Percentiles rank a stretch among this genome's conserved stretches.
Evolutionary conservation across 2,888 invertebrate genomes (phyloP).

Genomic region (Eilema depressum): DNA sequence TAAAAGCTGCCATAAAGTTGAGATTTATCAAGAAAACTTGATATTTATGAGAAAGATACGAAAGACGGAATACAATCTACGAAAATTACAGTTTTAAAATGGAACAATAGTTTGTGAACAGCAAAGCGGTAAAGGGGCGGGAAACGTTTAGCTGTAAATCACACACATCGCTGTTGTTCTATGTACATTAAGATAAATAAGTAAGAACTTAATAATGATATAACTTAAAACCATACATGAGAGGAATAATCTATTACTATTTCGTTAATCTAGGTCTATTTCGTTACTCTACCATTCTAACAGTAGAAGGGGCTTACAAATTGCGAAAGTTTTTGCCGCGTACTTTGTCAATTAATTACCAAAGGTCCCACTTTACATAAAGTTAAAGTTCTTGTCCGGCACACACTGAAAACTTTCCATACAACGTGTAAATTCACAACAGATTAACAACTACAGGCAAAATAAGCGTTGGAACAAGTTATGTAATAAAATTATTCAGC

Average conservation of each 20-base stretch:
- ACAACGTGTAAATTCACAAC: constrained; percentile 46
- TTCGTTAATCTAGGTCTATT: not conserved
- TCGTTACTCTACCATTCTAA: not conserved
- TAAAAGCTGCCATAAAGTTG: constrained; percentile 41
- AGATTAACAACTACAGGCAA: constrained; percentile 46
- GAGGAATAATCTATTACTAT: not conserved
- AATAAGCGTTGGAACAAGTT: constrained; percentile 49
- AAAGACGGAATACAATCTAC: constrained; percentile 38
- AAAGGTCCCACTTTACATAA: constrained; percentile 36
- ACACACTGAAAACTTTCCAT: constrained; percentile 31
- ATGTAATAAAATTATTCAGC: constrained; percentile 51
- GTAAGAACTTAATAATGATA: not conserved
- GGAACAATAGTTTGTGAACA: constrained; percentile 52
- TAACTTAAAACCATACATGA: not conserved
- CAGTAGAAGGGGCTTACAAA: constrained; percentile 11
- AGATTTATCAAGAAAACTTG: constrained; percentile 45
- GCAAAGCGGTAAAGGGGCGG: constrained; percentile 41
- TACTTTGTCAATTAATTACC: constrained; percentile 37
- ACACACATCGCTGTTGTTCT: constrained; percentile 36
- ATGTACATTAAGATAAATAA: constrained; percentile 22
- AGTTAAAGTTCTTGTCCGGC: constrained; percentile 28
- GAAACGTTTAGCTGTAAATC: constrained; percentile 40
- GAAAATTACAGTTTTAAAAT: constrained; percentile 47
- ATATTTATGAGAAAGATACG: constrained; percentile 39
- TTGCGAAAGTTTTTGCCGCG: constrained; percentile 18